These are phyloP conservation scores for Clepsis dumicolana DNA, from an alignment of 2,888 invertebrate genomes.

Conservation along the genomic window DNA sequence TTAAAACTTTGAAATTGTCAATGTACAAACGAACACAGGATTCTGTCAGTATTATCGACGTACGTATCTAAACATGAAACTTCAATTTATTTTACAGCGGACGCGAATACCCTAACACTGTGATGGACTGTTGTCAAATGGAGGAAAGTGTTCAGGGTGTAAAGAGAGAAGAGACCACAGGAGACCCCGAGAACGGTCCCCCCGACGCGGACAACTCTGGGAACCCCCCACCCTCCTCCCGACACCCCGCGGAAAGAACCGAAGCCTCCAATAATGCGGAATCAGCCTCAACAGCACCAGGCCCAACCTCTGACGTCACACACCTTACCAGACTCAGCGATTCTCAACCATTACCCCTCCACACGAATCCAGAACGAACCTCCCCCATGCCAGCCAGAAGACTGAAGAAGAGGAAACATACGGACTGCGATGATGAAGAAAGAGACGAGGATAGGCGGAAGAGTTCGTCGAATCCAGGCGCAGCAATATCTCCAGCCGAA, in stretches of 20 bases:
- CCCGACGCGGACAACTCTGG: slow-evolving; percentile 91
- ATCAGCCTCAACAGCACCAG: slow-evolving; percentile 75
- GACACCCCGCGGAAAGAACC: slow-evolving; percentile 74
- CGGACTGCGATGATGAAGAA: slow-evolving; percentile 78
- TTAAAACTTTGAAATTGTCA: too few relatives aligned
- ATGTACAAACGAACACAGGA: too few relatives aligned
- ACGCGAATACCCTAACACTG: slow-evolving; percentile 94
- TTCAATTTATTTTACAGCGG: too few relatives aligned
- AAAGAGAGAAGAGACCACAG: slow-evolving; percentile 93
- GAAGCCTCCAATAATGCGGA: slow-evolving; percentile 75
- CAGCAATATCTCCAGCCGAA: slow-evolving; percentile 76
- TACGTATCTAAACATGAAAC: too few relatives aligned
- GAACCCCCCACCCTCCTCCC: slow-evolving; percentile 70
- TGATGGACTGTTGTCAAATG: slow-evolving; percentile 97
- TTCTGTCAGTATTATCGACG: too few relatives aligned
- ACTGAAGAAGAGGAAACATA: slow-evolving; percentile 83
- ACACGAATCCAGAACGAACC: slow-evolving; percentile 76
- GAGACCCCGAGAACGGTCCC: slow-evolving; percentile 95
- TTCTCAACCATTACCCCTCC: slow-evolving; percentile 75
- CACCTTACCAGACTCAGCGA: slow-evolving; percentile 79
- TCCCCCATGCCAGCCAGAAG: slow-evolving; percentile 88
- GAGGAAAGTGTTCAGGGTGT: slow-evolving; percentile 93
- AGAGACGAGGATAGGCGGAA: slow-evolving; percentile 80
- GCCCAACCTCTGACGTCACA: slow-evolving; percentile 75
- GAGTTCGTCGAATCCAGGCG: slow-evolving; percentile 75